phyloP scores from a whole-genome alignment of 2,113 vertebrate species.

The Hepsetus odoe region DNA sequence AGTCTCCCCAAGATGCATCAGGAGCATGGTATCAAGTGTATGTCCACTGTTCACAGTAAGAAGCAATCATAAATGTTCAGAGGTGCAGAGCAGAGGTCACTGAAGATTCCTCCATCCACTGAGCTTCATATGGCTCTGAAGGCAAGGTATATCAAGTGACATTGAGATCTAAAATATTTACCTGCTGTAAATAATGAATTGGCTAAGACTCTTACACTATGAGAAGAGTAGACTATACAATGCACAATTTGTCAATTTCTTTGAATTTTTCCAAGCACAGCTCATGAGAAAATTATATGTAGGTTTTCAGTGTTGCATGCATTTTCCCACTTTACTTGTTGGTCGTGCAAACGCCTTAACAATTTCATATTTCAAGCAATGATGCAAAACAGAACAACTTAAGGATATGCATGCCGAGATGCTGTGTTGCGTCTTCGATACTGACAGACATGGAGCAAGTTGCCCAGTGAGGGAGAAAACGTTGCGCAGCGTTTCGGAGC shows the following conservation, averaged over 20 bases:
- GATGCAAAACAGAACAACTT: neutral
- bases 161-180: conserved; percentile 41
- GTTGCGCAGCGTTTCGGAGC: neutral
- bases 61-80: neutral
- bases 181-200: conserved; percentile 31
- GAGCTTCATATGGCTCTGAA: neutral
- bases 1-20: conserved; percentile 13
- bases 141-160: conserved; percentile 28
- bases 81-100: neutral
- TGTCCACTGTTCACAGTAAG: neutral
- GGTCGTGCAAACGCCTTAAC: neutral
- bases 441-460: neutral
- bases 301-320: neutral
- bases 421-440: neutral
- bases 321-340: neutral
- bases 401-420: neutral
- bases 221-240: neutral
- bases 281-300: neutral
- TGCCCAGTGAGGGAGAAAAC: neutral
- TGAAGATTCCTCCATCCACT: neutral
- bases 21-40: conserved; percentile 50
- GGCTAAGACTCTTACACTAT: neutral
- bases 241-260: neutral
- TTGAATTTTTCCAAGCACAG: neutral
- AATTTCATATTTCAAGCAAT: neutral